Evolutionary conservation across 2,797 vertebrate genomes (phyloP).

Genomic region (Siniperca scherzeri): DNA sequence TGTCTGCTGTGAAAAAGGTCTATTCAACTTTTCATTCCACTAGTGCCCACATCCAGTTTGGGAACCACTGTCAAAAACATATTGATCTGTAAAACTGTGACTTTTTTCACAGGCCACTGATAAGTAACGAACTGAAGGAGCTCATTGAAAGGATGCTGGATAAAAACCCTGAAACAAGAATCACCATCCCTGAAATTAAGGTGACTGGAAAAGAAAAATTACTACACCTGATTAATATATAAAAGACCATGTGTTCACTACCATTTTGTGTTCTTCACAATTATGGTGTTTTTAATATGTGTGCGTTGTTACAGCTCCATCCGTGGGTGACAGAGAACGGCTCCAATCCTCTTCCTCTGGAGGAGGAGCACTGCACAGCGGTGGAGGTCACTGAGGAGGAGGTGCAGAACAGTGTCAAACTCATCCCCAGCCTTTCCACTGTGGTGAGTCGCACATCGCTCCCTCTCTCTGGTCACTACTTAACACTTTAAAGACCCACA

Average conservation of each 20-base stretch:
- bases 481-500: background rate
- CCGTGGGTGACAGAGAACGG: constrained; percentile 90
- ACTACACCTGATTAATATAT: background rate
- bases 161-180: constrained; percentile 92
- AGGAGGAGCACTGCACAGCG: constrained; percentile 93
- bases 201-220: constrained; percentile 70
- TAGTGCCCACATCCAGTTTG: background rate
- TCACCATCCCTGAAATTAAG: constrained; percentile 94
- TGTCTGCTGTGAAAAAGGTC: background rate
- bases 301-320: constrained; percentile 84
- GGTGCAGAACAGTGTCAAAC: constrained; percentile 94
- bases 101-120: constrained; percentile 80
- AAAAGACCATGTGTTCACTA: background rate
- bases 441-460: constrained; percentile 86
- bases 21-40: background rate
- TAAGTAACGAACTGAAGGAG: constrained; percentile 88
- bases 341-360: constrained; percentile 89
- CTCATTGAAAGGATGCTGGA: constrained; percentile 93
- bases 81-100: background rate
- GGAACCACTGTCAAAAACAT: background rate
- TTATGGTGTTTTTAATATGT: background rate
- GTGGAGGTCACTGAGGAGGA: constrained; percentile 97
- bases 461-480: background rate
- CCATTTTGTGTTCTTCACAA: background rate
- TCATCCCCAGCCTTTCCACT: constrained; percentile 93